Conservation (phyloP, 92 coral and sea anemone genomes). For the Umimayanthus chanpuru region DNA sequence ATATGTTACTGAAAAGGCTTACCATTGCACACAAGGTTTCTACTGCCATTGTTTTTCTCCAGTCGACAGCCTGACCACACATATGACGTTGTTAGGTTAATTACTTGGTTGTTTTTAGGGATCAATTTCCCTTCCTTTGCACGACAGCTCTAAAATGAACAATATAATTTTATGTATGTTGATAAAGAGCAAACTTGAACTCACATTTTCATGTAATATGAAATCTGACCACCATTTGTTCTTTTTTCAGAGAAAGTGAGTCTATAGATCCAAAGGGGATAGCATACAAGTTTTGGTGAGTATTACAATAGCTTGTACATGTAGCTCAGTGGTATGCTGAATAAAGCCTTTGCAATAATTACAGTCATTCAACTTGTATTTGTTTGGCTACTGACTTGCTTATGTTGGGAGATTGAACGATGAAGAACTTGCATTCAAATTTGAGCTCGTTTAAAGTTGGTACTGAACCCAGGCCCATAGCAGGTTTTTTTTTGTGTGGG, state of each 20-base stretch:
- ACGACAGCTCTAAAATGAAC: constrained; percentile 63
- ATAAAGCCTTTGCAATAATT: neutral
- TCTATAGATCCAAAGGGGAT: too few species aligned
- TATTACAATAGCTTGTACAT: too few species aligned
- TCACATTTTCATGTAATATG: too few species aligned
- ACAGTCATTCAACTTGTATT: neutral
- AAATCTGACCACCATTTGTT: neutral
- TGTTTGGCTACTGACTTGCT: too few species aligned
- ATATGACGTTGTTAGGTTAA: constrained; percentile 66
- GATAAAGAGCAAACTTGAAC: too few species aligned
- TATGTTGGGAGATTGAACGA: too few species aligned
- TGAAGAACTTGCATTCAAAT: too few species aligned
- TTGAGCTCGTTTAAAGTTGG: too few species aligned
- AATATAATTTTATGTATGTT: neutral
- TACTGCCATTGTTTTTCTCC: constrained; percentile 7
- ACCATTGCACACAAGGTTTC: constrained; percentile 70
- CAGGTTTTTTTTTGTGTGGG: too few species aligned
- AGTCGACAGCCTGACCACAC: constrained; percentile 81
- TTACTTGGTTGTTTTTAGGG: constrained; percentile 89
- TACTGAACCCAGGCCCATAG: too few species aligned
- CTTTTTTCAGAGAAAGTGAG: neutral
- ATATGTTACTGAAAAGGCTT: neutral
- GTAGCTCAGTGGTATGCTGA: too few species aligned
- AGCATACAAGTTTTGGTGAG: too few species aligned
- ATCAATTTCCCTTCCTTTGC: constrained; percentile 76